These are phyloP conservation scores for Boulengeromyrus knoepffleri DNA, from an alignment of 2,113 vertebrate species.

Conservation along the genomic window DNA sequence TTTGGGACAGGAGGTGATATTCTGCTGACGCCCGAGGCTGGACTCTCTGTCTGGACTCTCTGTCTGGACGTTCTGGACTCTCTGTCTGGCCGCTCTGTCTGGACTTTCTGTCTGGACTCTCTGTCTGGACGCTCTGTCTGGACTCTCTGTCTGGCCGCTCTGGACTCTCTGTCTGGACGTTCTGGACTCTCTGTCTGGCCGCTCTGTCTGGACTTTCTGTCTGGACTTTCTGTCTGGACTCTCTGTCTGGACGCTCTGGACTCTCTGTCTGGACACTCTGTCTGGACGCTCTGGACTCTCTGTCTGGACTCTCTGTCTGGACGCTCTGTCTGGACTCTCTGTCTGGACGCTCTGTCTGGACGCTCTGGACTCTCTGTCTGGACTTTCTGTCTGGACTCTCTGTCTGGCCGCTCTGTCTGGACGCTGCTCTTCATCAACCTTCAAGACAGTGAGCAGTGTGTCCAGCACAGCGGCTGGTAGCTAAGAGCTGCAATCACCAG, in stretches of 20 bases:
- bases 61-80: no score
- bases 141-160: background rate
- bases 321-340: no score
- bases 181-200: no score
- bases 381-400: background rate
- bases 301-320: no score
- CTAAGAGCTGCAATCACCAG: background rate
- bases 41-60: background rate
- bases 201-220: no score
- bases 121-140: background rate
- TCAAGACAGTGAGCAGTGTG: background rate
- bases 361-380: no score
- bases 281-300: no score
- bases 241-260: no score
- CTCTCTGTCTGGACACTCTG: no score
- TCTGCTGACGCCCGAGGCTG: background rate
- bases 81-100: background rate
- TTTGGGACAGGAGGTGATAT: background rate
- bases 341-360: no score
- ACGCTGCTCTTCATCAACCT: background rate
- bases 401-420: background rate
- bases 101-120: background rate
- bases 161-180: no score
- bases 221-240: no score
- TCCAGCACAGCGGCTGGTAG: background rate